Evolutionary conservation across 1,140 invertebrate species (phyloP).

Genomic region (Nylanderia fulva): DNA sequence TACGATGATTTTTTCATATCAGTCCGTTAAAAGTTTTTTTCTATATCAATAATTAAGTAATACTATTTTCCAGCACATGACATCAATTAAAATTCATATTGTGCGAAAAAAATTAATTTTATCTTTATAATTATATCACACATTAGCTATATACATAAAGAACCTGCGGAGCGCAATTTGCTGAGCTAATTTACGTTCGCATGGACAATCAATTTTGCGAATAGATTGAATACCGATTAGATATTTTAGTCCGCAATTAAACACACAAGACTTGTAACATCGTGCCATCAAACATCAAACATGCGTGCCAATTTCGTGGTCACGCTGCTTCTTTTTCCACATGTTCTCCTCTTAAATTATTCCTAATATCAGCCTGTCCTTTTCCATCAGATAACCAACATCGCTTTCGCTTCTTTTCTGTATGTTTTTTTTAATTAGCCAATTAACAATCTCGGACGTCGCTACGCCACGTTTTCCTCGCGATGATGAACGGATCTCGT

Average conservation of each 20-base stretch:
- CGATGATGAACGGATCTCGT: background rate
- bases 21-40: background rate
- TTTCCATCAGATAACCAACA: slow-evolving; percentile 25
- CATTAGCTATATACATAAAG: background rate
- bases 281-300: background rate
- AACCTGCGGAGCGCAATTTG: slow-evolving; percentile 4
- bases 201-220: background rate
- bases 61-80: background rate
- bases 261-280: slow-evolving; percentile 8
- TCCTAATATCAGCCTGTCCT: slow-evolving; percentile 25
- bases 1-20: background rate
- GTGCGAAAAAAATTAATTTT: background rate
- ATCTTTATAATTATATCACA: slow-evolving; percentile 27
- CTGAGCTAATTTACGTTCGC: background rate
- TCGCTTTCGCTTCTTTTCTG: background rate
- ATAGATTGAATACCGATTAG: slow-evolving; percentile 41
- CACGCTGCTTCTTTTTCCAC: slow-evolving; percentile 16
- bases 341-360: slow-evolving; percentile 12
- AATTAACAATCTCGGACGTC: slow-evolving; percentile 28
- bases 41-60: background rate
- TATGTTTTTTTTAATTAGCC: slow-evolving; percentile 31
- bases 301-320: background rate
- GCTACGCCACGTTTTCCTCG: background rate
- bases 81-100: background rate
- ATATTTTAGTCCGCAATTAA: slow-evolving; percentile 2